Evolutionary conservation across 2,797 vertebrate genomes (phyloP).

Genomic region (Amphiprion clarkii): DNA sequence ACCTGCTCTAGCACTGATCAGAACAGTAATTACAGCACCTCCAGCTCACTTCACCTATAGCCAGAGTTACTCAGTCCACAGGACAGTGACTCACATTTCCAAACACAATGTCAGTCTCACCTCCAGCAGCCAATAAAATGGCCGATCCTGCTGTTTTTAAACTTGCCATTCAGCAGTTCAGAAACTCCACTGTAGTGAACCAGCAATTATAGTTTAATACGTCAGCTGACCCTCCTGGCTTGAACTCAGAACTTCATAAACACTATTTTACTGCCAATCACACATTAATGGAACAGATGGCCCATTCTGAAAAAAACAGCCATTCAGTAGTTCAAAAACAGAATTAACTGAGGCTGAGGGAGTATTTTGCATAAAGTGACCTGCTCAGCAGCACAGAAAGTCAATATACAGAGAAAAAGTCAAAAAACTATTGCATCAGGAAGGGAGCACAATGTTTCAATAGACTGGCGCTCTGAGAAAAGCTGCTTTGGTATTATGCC

Average conservation of each 20-base stretch:
- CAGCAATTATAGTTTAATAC: constrained; percentile 48
- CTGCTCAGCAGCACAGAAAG: constrained; percentile 38
- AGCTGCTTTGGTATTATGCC: constrained; percentile 8
- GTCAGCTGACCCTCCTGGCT: constrained; percentile 33
- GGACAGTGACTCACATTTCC: constrained; percentile 20
- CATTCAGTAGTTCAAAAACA: constrained; percentile 54
- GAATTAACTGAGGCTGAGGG: constrained; percentile 46
- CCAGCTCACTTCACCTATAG: not conserved
- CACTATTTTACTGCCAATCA: constrained; percentile 60
- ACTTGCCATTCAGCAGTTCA: constrained; percentile 35
- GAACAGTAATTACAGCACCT: constrained; percentile 3
- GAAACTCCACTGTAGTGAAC: constrained; percentile 37
- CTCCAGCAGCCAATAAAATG: constrained; percentile 37
- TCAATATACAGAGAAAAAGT: constrained; percentile 14
- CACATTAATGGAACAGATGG: constrained; percentile 64
- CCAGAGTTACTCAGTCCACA: constrained; percentile 3
- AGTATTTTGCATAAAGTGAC: constrained; percentile 54
- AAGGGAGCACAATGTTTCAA: constrained; percentile 17
- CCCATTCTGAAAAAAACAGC: constrained; percentile 49
- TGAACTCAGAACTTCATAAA: constrained; percentile 53
- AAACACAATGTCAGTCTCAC: constrained; percentile 42
- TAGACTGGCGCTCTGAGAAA: constrained; percentile 12
- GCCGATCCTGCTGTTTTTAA: constrained; percentile 40
- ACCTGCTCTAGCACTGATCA: constrained; percentile 2
- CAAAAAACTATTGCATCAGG: constrained; percentile 8